Base-by-base conservation (phyloP, 2,888 invertebrate species). In the Schrankia costaestrigalis region DNA sequence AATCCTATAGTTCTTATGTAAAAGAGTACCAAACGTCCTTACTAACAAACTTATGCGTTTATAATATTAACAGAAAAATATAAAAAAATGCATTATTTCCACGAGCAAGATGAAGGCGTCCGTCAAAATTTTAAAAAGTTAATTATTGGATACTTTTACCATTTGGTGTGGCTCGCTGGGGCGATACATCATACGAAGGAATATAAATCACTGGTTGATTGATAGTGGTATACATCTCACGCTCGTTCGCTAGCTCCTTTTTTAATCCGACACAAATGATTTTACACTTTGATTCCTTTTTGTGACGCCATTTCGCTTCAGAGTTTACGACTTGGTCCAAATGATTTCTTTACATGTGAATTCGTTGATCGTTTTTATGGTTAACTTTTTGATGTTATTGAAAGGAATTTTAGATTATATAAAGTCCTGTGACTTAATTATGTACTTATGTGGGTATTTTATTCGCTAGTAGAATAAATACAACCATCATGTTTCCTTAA, bases 161-260 rank as follows among this genome's bases (percentile, higher is more conserved):
- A 69, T 58, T 66, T 66, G 64, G 65, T 60, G 64, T 60, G 70
- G 67, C 65, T 56, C 59, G 64, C 61, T 56, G 70, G 10, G 64
- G 73, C 67, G 78, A 86, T 86, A 80, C 83, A 87, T 87, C 86
- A 87, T 83, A 75, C 76, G 63, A 63, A 71, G 69, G 80, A 74
- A 73, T 82, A 87, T 86, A 85, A 86, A 87, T 87, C 86, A 86
- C 74, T 57, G 55, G 56, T 73, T 87, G 86, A 87, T 87, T 86
- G 86, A 87, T 86, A 78, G 84, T 80, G 66, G 69, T 63, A 63
- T 75, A 81, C 77, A 82, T 83, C 84, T 85, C 84, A 81, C 84
- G 83, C 74, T 77, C 69, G 75, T 71, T 64, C 56, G 69, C 79
- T 79, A 80, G 82, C 82, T 85, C 75, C 81, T 85, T 85, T 85